Evolutionary conservation across 2,888 invertebrate species (phyloP).

Genomic region (Tethea ocularis): DNA sequence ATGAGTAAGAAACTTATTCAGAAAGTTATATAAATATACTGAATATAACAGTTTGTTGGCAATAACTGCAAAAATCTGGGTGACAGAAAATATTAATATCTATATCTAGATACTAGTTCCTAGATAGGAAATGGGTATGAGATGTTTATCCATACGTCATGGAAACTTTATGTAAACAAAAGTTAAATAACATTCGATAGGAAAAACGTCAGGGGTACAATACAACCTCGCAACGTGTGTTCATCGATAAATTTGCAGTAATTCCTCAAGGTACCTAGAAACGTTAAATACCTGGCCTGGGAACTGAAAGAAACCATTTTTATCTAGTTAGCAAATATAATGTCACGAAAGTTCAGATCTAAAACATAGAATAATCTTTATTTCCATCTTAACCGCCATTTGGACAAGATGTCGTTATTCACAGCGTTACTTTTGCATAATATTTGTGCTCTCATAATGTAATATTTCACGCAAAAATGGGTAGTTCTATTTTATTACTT

Average conservation of each 20-base stretch:
- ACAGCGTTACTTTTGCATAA: conserved; percentile 38
- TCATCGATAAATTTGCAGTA: not conserved
- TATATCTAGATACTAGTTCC: too few species aligned
- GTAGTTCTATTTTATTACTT: conserved; percentile 13
- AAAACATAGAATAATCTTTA: conserved; percentile 38
- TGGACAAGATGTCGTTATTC: conserved; percentile 32
- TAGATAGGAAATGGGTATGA: too few species aligned
- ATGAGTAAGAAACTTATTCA: not conserved
- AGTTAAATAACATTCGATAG: too few species aligned
- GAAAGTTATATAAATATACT: not conserved
- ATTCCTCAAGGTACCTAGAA: not conserved
- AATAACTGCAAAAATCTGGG: too few species aligned
- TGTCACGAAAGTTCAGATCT: conserved; percentile 31
- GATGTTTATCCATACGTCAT: too few species aligned
- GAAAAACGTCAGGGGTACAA: too few species aligned
- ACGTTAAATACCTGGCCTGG: not conserved
- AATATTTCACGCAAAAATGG: conserved; percentile 16
- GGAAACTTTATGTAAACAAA: too few species aligned
- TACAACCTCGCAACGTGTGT: too few species aligned
- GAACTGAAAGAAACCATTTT: conserved; percentile 2
- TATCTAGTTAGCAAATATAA: conserved; percentile 19
- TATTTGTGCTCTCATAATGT: conserved; percentile 27
- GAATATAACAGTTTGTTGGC: too few species aligned
- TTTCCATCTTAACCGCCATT: conserved; percentile 44
- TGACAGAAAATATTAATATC: too few species aligned